Evolutionary conservation across 2,888 invertebrate genomes (phyloP), one percentile per base, ranked within the genome.

Genomic region (Platerodrilus igneus): DNA sequence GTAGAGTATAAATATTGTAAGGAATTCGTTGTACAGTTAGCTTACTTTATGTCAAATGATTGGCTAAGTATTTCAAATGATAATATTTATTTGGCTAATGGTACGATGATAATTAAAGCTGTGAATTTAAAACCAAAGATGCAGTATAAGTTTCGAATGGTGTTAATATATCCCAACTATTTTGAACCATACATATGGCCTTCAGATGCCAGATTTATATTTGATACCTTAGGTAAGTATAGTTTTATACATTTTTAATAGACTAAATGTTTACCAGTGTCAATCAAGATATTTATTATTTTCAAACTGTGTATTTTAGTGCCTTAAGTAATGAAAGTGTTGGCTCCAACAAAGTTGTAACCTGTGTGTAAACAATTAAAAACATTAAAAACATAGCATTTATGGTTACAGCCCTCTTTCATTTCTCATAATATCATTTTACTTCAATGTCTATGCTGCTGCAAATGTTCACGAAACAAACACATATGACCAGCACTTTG

Each of bases 121-220:
- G 26, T 64, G 46, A 58, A 75, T 10, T 67, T 93, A 28, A 73
- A 75, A 37, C 87, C 93, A 0, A 82, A 83, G 56, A 83, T 85
- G 0, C 74, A 77, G 40, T 93, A 93, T 60, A 79, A 79, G 47
- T 87, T 92, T 65, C 75, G 83, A 23, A 66, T 92, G 35, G 56
- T 80, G 52, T 55, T 73, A 40, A 72, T 70, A 39, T 93, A 89
- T 62, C 72, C 76, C n/a, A 66, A 70, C 28, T 67, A 73, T 48
- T 68, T 73, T 0, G 70, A 75, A 7, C 68, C 74, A 1, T 87
- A 81, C 56, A 63, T 77, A 39, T 91, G 88, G 87, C 86, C 87
- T 0, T 64, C 71, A 3, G 82, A 83, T 51, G 75, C 77, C 8
- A 70, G 77, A 28, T 88, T 86, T 60, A 75, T 75, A 7, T 90